Evolutionary conservation across 2,113 vertebrate species (phyloP), one percentile per base, ranked within the genome.

Genomic region (Pyrgilauda ruficollis): DNA sequence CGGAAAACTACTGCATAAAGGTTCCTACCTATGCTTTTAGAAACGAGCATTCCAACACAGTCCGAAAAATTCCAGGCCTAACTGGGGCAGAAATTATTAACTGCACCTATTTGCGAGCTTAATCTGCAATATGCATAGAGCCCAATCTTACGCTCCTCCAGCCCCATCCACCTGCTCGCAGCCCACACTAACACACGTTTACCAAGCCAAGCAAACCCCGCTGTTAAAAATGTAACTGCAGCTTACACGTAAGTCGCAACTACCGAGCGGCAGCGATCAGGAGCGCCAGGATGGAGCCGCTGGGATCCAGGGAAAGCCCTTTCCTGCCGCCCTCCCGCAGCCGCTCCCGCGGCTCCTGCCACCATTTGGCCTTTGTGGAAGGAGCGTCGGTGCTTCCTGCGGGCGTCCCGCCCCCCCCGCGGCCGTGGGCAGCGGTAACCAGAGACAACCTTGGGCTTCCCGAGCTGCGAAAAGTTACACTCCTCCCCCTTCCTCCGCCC

Each of bases 381-480:
- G 82, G 89, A 76, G 93, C 1, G 82, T 5, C 23, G 92, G 89
- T 74, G 55, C 89, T 96, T 97, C 96, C 95, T 93, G 96, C 89
- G 44, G 89, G 53, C 92, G 56, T 31, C 94, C 91, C 90, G 92
- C 78, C 84, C 56, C 35, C 37, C 27, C 49, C 72, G 75, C 92
- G 21, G 62, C 87, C 41, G 70, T 10, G 81, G 84, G 86, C 93
- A 84, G 93, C 90, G 28, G 94, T 79, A 96, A 95, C 56, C 91
- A 50, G 89, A 96, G 91, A 91, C 90, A 93, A 86, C 75, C 90
- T 58, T 21, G 96, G 91, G 89, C 94, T 96, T 89, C 91, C 95
- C 87, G 85, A 92, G 88, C 88, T 46, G 94, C 93, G 93, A 96
- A 97, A 96, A 97, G 87, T 97, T 96, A 82, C 93, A 93, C 94